A percentile compares a stretch with the other conserved stretches of the same genome.
Evolutionary conservation across 2,113 vertebrate genomes (phyloP).

Genomic region (Brienomyrus longianalis): DNA sequence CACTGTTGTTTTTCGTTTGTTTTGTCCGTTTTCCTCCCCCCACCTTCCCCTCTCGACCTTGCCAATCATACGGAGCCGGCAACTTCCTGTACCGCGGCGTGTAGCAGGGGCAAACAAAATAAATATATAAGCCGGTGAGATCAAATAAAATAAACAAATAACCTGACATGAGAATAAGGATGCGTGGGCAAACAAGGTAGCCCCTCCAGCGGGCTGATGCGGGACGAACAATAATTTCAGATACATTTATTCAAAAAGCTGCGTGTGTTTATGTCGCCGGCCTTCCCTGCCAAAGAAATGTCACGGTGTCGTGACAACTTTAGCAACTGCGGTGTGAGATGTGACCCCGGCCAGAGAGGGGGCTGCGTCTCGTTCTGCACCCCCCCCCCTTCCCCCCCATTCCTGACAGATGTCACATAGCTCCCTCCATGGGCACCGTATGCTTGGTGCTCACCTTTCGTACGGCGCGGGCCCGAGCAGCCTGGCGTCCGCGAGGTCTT

Average conservation of each 20-base stretch:
- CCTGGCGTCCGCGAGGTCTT: not conserved
- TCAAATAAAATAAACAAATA: not conserved
- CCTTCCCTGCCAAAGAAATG: slow-evolving; percentile 54
- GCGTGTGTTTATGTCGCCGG: slow-evolving; percentile 30
- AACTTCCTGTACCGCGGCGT: not conserved
- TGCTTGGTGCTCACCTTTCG: slow-evolving; percentile 8
- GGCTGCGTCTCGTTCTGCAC: not conserved
- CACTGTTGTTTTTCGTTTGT: slow-evolving; percentile 13
- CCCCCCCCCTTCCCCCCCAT: not conserved
- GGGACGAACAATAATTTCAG: slow-evolving; percentile 40
- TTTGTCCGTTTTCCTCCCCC: not conserved
- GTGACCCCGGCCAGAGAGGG: slow-evolving; percentile 37
- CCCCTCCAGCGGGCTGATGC: not conserved
- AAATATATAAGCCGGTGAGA: not conserved
- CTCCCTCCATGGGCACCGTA: slow-evolving; percentile 19
- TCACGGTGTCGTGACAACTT: slow-evolving; percentile 46
- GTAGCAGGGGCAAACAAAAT: not conserved
- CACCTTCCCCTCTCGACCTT: slow-evolving; percentile 10
- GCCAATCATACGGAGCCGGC: not conserved
- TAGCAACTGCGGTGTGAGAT: slow-evolving; percentile 47
- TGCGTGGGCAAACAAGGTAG: not conserved
- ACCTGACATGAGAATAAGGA: slow-evolving; percentile 1
- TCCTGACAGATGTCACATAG: slow-evolving; percentile 27
- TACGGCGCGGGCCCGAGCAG: not conserved
- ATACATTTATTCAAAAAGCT: slow-evolving; percentile 56